Base-by-base conservation (phyloP, 2,888 invertebrate genomes). In the Brachynemurus nebulosus region DNA sequence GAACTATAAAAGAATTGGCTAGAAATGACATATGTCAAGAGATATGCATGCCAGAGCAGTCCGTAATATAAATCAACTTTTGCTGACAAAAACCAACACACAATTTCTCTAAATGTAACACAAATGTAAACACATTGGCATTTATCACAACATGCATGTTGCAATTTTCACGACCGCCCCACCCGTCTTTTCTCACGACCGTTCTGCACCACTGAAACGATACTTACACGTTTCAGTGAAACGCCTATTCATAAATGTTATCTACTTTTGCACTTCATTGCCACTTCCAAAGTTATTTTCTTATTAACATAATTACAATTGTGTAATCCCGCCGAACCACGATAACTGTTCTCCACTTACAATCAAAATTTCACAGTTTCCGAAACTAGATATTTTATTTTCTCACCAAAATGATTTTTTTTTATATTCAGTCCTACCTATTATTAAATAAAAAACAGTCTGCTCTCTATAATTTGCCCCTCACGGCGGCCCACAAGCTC, bases 401-500 rank as follows among this genome's bases (percentile, higher is more conserved):
- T 30, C 30, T 30, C 30, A 30, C 30, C 30, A 30, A 30, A 37
- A 19, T 19, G 18, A 19, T 37, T 18, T 37, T 19, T 12, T 20
- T 37, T 19, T 37, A n/a, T 37, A 17, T 37, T 37, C 20, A 37
- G 20, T 37, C 18, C 37, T 37, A 37, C 12, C 18, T 20, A 20
- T 37, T 37, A 37, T 19, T 18, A 37, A 37, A 37, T 37, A 37
- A 37, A 37, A 37, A 37, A 37, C 37, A 37, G 37, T 37, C 37
- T 20, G 18, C 18, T 39, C 43, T 38, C 42, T 38, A 27, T 21
- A 39, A 35, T 35, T 35, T 17, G 17, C 39, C 34, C 23, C 57
- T 58, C 57, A 58, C 59, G 59, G 55, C 58, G 59, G 59, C 42
- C 46, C 50, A 43, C 42, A 45, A 34, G 37, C 45, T 33, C 45